These are phyloP conservation scores for Oreochromis niloticus DNA, from an alignment of 2,113 vertebrate species.

Conservation along the genomic window DNA sequence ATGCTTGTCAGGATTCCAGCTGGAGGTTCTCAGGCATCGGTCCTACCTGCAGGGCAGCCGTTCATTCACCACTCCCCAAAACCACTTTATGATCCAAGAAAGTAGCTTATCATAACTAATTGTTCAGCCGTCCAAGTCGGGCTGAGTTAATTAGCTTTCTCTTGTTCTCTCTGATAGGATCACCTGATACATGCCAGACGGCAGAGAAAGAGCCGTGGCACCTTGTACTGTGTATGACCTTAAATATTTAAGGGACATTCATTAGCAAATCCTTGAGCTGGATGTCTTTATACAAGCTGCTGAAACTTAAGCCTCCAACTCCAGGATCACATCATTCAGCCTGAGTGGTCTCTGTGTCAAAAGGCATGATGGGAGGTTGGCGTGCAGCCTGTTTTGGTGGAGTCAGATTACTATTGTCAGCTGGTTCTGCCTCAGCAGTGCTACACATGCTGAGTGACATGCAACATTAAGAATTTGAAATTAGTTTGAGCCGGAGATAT, in stretches of 20 bases:
- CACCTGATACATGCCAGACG: conserved; percentile 41
- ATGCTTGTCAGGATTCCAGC: conserved; percentile 18
- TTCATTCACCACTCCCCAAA: not conserved
- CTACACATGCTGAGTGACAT: conserved; percentile 10
- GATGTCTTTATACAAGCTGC: conserved; percentile 39
- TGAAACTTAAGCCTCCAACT: conserved; percentile 45
- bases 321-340: conserved; percentile 21
- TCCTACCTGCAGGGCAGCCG: not conserved
- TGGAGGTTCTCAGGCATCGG: not conserved
- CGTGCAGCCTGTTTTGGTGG: not conserved
- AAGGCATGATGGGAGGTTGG: conserved; percentile 35
- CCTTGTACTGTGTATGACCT: conserved; percentile 40
- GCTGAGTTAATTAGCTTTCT: conserved; percentile 60
- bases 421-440: conserved; percentile 10
- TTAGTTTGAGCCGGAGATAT: not conserved
- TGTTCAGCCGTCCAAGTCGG: conserved; percentile 17
- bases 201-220: conserved; percentile 46
- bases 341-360: conserved; percentile 46
- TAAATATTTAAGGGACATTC: conserved; percentile 63
- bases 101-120: conserved; percentile 20
- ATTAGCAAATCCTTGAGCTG: conserved; percentile 53
- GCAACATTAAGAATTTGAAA: conserved; percentile 4
- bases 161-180: conserved; percentile 37
- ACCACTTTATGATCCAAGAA: conserved; percentile 13
- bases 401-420: conserved; percentile 33